Conservation (phyloP, 2,888 invertebrate species). For the Drosophila tripunctata region DNA sequence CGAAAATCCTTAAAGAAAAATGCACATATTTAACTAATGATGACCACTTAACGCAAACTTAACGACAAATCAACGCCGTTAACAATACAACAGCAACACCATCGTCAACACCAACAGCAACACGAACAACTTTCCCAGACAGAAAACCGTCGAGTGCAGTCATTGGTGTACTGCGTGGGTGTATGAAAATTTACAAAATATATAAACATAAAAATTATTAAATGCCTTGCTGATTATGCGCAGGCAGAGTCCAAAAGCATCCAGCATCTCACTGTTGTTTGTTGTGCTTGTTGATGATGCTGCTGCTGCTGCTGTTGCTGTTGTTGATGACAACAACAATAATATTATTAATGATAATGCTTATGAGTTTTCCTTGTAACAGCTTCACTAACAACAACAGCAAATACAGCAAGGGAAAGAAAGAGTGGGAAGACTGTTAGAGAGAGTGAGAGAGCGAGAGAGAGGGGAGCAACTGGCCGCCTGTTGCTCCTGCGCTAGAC, state of each 20-base stretch:
- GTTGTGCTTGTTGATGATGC: constrained; percentile 73
- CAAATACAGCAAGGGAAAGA: constrained; percentile 8
- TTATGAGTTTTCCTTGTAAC: constrained; percentile 77
- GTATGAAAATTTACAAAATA: constrained; percentile 56
- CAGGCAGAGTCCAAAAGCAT: constrained; percentile 48
- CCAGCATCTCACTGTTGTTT: constrained; percentile 36
- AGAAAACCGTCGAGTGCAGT: constrained; percentile 33
- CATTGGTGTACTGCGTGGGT: constrained; percentile 58
- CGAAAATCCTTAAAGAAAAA: constrained; percentile 78
- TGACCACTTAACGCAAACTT: constrained; percentile 77
- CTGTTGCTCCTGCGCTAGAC: constrained; percentile 20
- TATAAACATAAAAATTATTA: constrained; percentile 78
- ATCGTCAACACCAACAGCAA: constrained; percentile 21
- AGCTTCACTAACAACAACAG: constrained; percentile 34
- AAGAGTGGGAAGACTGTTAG: neutral
- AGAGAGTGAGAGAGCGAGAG: neutral
- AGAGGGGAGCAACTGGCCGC: constrained; percentile 9
- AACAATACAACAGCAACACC: constrained; percentile 31
- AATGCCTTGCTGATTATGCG: constrained; percentile 78
- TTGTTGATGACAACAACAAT: constrained; percentile 77
- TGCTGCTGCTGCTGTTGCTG: constrained; percentile 41
- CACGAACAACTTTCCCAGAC: constrained; percentile 72
- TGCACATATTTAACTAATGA: constrained; percentile 80
- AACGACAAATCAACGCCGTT: constrained; percentile 78
- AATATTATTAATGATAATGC: constrained; percentile 82